Percentiles rank a stretch among this genome's conserved stretches.
Evolutionary conservation across 2,113 vertebrate genomes (phyloP).

Genomic region (Platycercus adscitus): DNA sequence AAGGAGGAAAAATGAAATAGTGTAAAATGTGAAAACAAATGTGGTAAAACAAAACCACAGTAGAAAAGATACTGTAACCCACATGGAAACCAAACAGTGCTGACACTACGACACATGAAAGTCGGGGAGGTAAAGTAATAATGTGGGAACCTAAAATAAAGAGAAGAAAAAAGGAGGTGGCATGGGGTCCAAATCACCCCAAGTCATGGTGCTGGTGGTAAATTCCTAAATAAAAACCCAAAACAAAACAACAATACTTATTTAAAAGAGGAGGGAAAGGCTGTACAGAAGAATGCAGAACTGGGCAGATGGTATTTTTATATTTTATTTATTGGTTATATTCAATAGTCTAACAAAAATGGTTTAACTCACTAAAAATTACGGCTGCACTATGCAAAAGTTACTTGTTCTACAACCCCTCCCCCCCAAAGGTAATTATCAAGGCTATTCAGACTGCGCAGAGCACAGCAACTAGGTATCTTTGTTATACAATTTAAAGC

Average conservation of each 20-base stretch:
- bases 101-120: background rate
- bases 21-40: background rate
- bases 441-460: background rate
- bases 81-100: background rate
- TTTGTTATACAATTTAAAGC: background rate
- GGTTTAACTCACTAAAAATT: background rate
- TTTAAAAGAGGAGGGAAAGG: background rate
- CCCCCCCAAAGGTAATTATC: background rate
- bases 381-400: background rate
- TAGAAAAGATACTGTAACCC: background rate
- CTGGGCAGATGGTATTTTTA: background rate
- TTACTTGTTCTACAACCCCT: background rate
- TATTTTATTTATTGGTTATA: background rate
- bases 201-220: background rate
- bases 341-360: background rate
- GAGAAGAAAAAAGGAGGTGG: background rate
- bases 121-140: background rate
- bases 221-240: background rate
- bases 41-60: background rate
- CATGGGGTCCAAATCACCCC: background rate
- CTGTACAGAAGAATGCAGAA: background rate
- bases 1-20: background rate
- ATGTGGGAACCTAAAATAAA: background rate
- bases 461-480: background rate
- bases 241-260: fast-evolving